A percentile compares a stretch with the other conserved stretches of the same genome.
Evolutionary conservation across 2,113 vertebrate genomes (phyloP).

Genomic region (Propithecus coquereli): DNA sequence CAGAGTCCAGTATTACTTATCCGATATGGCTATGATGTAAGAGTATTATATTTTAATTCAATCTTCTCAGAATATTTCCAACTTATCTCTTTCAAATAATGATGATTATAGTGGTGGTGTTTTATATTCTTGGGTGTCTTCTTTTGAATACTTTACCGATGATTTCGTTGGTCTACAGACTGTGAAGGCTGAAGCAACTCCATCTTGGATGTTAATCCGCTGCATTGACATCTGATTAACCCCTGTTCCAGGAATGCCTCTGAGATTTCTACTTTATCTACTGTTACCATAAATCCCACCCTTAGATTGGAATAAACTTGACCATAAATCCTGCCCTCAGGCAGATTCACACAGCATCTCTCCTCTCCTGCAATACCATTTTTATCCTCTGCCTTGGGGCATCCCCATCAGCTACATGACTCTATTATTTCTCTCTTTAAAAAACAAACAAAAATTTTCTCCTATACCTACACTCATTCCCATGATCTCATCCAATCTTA

Average conservation of each 20-base stretch:
- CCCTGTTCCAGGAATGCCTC: too few species aligned
- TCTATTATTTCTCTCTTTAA: neutral
- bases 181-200: too few species aligned
- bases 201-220: too few species aligned
- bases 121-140: neutral
- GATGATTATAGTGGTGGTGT: neutral
- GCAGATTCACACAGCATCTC: too few species aligned
- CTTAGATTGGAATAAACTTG: too few species aligned
- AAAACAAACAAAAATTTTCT: neutral
- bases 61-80: neutral
- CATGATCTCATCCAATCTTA: neutral
- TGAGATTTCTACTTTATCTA: too few species aligned
- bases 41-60: neutral
- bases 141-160: neutral
- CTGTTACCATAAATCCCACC: too few species aligned
- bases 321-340: too few species aligned
- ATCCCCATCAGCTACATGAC: neutral
- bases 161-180: neutral
- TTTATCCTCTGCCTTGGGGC: neutral
- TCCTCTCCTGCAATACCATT: neutral
- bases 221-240: too few species aligned
- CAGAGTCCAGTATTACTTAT: rapidly evolving
- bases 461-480: neutral
- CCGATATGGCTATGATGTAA: neutral
- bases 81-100: neutral